These are phyloP conservation scores for Apotomis capreana DNA, from an alignment of 2,888 invertebrate genomes.

Conservation along the genomic window DNA sequence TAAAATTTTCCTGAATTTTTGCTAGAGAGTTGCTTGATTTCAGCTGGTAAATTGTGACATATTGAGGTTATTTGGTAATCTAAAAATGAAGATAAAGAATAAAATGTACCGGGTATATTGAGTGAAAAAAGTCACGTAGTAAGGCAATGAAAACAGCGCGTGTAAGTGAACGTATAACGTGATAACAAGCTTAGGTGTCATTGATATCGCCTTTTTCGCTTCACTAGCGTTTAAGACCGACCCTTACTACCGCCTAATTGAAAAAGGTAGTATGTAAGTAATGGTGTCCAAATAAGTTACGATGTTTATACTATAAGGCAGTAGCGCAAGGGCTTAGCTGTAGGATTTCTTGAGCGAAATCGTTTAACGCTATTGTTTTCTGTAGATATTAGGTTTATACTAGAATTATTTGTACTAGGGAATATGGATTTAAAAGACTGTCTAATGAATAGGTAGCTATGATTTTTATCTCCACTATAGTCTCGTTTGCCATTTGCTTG, in stretches of 20 bases:
- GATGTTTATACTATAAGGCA: background rate
- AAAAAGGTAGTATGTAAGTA: background rate
- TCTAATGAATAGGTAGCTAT: too few species aligned
- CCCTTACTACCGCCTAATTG: slow-evolving; percentile 36
- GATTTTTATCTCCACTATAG: too few species aligned
- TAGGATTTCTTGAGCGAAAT: slow-evolving; percentile 17
- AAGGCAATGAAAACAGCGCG: background rate
- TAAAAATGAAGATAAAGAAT: too few species aligned
- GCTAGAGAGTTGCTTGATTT: background rate
- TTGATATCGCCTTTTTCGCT: slow-evolving; percentile 60
- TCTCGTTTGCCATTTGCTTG: too few species aligned
- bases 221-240: slow-evolving; percentile 48
- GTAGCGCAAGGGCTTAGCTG: slow-evolving; percentile 10
- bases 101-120: too few species aligned
- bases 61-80: background rate
- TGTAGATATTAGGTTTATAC: background rate
- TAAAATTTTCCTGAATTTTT: background rate
- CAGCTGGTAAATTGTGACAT: background rate
- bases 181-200: slow-evolving; percentile 27
- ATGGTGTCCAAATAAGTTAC: background rate
- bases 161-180: slow-evolving; percentile 22
- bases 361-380: slow-evolving; percentile 13
- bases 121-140: background rate
- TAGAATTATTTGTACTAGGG: background rate
- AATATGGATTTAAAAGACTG: background rate